Evolutionary conservation across 2,797 vertebrate species (phyloP).

Genomic region (Molossus molossus): DNA sequence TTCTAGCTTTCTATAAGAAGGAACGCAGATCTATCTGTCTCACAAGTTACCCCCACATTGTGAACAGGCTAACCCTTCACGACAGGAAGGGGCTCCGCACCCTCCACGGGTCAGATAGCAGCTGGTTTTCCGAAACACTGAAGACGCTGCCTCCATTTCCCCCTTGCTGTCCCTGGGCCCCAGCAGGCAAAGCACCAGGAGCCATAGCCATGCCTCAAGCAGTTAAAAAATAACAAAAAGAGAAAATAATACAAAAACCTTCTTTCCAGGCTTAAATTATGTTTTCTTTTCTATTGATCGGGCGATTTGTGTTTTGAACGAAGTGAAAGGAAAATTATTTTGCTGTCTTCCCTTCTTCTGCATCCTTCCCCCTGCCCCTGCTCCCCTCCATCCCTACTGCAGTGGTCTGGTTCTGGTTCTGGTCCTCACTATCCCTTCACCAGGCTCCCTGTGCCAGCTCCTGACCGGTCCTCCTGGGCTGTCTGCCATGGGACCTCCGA

Average conservation of each 20-base stretch:
- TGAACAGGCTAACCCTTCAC: background rate
- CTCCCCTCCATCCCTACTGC: too few species aligned
- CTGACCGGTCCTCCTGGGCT: background rate
- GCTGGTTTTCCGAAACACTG: conserved; percentile 31
- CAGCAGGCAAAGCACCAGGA: conserved; percentile 69
- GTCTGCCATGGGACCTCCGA: background rate
- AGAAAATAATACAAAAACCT: conserved; percentile 51
- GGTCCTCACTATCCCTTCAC: background rate
- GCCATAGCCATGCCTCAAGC: conserved; percentile 37
- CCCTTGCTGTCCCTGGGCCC: conserved; percentile 16
- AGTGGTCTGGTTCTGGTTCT: background rate
- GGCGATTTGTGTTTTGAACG: conserved; percentile 2
- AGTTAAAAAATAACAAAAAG: background rate
- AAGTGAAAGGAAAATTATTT: conserved; percentile 42
- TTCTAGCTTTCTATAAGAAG: background rate
- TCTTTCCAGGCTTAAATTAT: conserved; percentile 74
- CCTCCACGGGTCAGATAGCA: background rate
- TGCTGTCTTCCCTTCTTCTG: background rate
- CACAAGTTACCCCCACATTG: background rate
- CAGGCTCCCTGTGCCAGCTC: accelerated
- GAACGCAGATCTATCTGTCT: background rate
- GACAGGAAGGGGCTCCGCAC: background rate
- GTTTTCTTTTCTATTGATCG: conserved; percentile 76
- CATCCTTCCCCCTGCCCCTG: background rate
- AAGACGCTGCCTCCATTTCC: conserved; percentile 49